phyloP scores from a whole-genome alignment of 2,888 invertebrate genomes.

The Hydraecia micacea region DNA sequence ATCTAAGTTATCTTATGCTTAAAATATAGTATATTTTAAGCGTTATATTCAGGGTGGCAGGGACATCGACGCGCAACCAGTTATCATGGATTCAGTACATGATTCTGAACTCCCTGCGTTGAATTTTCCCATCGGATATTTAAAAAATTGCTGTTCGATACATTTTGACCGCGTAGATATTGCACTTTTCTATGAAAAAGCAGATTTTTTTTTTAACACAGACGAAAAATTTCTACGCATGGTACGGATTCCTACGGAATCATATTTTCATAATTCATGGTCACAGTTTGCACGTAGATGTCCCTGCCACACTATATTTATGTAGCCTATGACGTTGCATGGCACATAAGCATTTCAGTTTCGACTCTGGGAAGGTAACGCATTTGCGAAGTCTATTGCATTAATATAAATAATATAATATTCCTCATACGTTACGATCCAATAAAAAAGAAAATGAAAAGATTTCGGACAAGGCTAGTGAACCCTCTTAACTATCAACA shows the following conservation, averaged over 20 bases:
- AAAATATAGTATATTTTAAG: no score
- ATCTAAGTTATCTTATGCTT: not conserved
- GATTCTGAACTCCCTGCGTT: not conserved
- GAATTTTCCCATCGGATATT: no score
- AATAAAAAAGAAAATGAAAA: not conserved
- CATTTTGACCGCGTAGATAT: no score
- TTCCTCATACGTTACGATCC: no score
- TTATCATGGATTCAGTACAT: not conserved
- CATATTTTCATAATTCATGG: no score
- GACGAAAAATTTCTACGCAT: no score
- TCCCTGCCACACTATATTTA: not conserved
- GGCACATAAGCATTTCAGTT: not conserved
- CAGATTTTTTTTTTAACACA: no score
- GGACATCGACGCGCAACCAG: no score
- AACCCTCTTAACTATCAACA: not conserved
- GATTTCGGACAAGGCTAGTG: not conserved
- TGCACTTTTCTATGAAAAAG: no score
- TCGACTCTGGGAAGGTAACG: not conserved
- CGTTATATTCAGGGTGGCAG: not conserved
- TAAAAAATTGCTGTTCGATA: no score
- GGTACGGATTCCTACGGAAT: no score
- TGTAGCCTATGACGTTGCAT: not conserved
- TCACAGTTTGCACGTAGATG: no score
- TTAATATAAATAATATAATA: not conserved
- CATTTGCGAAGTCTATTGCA: not conserved